Conservation (phyloP, 1,140 invertebrate species). For the Gryllus bimaculatus region DNA sequence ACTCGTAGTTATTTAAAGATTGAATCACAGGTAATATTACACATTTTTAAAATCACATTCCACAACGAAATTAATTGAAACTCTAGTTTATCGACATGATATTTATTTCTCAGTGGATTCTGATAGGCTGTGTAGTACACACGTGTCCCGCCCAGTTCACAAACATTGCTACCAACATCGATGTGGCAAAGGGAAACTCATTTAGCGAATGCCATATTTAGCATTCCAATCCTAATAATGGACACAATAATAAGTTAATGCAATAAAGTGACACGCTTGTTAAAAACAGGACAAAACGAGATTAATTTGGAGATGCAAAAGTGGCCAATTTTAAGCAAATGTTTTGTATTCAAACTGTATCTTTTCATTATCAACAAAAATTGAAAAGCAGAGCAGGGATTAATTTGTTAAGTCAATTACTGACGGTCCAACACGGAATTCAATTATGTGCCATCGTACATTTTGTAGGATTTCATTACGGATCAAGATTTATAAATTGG, state of each 20-base stretch:
- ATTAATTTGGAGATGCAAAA: background rate
- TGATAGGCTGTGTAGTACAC: no score
- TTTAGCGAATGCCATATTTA: no score
- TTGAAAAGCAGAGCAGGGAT: background rate
- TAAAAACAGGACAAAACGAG: background rate
- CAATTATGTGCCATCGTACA: background rate
- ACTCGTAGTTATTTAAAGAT: no score
- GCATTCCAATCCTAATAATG: no score
- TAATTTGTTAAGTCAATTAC: conserved; percentile 1
- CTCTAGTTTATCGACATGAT: no score
- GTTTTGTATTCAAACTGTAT: background rate
- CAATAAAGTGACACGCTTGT: background rate
- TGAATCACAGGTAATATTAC: no score
- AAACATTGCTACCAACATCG: no score
- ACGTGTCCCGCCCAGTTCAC: no score
- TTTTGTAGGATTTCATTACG: background rate
- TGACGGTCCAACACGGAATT: background rate
- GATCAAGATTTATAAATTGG: background rate
- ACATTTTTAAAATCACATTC: no score
- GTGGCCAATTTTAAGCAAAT: background rate
- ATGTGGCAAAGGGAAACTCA: no score
- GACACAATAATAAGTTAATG: background rate
- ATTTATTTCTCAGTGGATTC: no score
- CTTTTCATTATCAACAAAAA: conserved; percentile 2
- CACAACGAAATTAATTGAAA: no score